A percentile compares a stretch with the other conserved stretches of the same genome.
Evolutionary conservation across 2,797 vertebrate genomes (phyloP).

Genomic region (Crocidura indochinensis): DNA sequence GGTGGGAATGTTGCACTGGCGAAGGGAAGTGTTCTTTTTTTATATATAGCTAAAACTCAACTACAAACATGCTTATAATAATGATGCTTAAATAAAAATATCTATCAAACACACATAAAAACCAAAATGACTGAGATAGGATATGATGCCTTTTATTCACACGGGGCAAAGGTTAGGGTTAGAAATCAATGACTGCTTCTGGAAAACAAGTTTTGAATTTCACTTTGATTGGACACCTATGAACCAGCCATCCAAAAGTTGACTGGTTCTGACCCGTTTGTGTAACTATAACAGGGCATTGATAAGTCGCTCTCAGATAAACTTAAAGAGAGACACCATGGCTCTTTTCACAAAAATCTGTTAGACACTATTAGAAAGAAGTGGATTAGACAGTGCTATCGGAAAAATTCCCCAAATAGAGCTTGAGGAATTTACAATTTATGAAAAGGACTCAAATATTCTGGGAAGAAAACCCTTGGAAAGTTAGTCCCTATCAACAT

Average conservation of each 20-base stretch:
- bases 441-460: neutral
- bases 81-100: too few relatives aligned
- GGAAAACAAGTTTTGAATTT: neutral
- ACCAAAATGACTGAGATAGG: neutral
- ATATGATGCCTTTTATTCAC: neutral
- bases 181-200: neutral
- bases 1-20: too few relatives aligned
- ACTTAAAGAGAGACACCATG: neutral
- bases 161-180: rapidly evolving
- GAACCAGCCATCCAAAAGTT: neutral
- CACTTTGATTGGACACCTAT: neutral
- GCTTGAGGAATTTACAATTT: neutral
- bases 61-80: too few relatives aligned
- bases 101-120: too few relatives aligned
- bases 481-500: neutral
- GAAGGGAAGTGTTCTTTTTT: too few relatives aligned
- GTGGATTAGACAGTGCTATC: neutral
- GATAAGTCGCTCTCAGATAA: neutral
- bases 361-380: neutral
- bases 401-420: neutral
- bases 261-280: neutral
- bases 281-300: neutral
- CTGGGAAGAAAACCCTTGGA: neutral
- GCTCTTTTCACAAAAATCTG: neutral
- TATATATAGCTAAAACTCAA: too few relatives aligned